Evolutionary conservation across 2,888 invertebrate genomes (phyloP).

Genomic region (Gryllus longicercus): DNA sequence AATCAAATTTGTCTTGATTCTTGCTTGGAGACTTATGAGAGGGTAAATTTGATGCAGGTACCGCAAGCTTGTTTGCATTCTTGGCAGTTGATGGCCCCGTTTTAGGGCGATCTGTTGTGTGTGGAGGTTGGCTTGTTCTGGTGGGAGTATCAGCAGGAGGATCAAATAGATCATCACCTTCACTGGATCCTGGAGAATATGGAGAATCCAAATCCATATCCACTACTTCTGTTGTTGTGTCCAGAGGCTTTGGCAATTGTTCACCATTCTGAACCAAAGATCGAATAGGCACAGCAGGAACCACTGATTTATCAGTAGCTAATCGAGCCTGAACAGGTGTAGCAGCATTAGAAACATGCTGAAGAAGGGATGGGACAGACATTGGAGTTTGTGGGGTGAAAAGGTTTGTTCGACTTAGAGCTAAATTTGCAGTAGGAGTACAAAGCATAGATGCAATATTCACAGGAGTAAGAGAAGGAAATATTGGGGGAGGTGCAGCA

Average conservation of each 20-base stretch:
- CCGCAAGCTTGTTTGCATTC: constrained; percentile 25
- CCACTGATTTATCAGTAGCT: constrained; percentile 23
- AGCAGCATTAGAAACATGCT: constrained; percentile 2
- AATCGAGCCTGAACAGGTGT: constrained; percentile 28
- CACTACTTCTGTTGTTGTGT: constrained; percentile 51
- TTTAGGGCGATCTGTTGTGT: constrained; percentile 30
- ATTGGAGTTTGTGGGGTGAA: neutral
- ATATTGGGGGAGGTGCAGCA: constrained; percentile 29
- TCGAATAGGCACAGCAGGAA: neutral
- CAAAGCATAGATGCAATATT: neutral
- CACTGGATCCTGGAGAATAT: constrained; percentile 84
- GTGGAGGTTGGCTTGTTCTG: constrained; percentile 29
- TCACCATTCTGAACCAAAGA: constrained; percentile 36
- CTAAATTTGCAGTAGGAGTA: constrained; percentile 3
- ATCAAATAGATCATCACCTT: constrained; percentile 83
- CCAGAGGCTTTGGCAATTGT: constrained; percentile 40
- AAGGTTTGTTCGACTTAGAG: neutral
- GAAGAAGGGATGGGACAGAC: constrained; percentile 19
- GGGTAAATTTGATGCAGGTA: constrained; percentile 23
- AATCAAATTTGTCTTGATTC: constrained; percentile 35
- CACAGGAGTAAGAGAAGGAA: neutral
- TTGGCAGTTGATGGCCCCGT: constrained; percentile 38
- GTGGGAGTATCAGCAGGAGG: constrained; percentile 56
- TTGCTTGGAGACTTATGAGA: constrained; percentile 32
- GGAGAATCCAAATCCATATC: constrained; percentile 76